Percentiles rank a stretch among this genome's conserved stretches.
These are phyloP conservation scores for Seira ritae DNA, from an alignment of 2,888 invertebrate species.

Conservation along the genomic window DNA sequence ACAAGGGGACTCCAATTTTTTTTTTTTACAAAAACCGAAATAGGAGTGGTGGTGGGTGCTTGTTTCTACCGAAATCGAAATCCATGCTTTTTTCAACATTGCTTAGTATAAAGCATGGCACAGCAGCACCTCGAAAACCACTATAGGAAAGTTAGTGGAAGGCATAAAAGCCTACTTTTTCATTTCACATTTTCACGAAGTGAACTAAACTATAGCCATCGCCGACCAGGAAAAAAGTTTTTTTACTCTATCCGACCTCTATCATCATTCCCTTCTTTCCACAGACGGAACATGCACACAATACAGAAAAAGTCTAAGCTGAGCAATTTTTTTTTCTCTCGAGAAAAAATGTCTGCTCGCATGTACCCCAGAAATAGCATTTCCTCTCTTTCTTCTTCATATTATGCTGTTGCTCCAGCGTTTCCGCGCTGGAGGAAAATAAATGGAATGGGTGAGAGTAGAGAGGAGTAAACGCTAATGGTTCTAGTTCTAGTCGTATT, in stretches of 20 bases:
- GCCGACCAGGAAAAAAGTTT: background rate
- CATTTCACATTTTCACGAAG: background rate
- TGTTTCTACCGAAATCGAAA: background rate
- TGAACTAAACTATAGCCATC: background rate
- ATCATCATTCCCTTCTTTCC: background rate
- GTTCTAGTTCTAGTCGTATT: background rate
- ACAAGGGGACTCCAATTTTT: too few species aligned
- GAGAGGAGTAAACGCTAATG: background rate
- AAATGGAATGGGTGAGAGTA: background rate
- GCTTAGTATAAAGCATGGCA: background rate
- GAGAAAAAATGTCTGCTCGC: background rate
- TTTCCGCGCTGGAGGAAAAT: background rate
- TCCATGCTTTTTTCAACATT: background rate
- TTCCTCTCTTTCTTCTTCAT: conserved; percentile 14
- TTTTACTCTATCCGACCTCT: conserved; percentile 11
- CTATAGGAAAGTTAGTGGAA: background rate
- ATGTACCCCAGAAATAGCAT: conserved; percentile 18
- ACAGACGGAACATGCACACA: background rate
- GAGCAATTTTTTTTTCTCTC: background rate
- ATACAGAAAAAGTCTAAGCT: background rate
- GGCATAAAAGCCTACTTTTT: background rate
- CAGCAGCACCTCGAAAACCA: conserved; percentile 1
- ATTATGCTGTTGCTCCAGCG: background rate
- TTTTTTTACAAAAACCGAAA: too few species aligned
- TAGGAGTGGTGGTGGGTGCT: background rate